phyloP scores from a whole-genome alignment of 2,888 invertebrate genomes.

The Elmis aenea region DNA sequence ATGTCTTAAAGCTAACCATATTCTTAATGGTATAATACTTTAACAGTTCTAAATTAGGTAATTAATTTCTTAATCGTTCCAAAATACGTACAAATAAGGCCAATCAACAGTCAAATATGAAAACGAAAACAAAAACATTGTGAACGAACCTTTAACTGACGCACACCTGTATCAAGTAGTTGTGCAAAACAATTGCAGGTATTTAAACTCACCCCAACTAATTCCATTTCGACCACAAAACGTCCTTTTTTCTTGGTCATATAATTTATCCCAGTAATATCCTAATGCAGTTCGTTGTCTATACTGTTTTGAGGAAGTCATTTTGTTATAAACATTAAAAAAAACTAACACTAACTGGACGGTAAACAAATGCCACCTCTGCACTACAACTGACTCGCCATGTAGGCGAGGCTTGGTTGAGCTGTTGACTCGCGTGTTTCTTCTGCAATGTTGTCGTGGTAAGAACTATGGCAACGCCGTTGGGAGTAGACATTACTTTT shows the following conservation, averaged over 20 bases:
- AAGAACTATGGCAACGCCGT: constrained; percentile 3
- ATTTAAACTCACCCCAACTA: constrained; percentile 61
- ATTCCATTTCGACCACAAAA: constrained; percentile 57
- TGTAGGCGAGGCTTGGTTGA: constrained; percentile 16
- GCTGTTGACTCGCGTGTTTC: constrained; percentile 4
- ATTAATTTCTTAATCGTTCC: too few species aligned
- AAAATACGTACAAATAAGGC: too few species aligned
- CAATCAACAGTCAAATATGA: too few species aligned
- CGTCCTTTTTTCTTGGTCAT: constrained; percentile 56
- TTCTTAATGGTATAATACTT: too few species aligned
- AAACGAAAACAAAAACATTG: neutral
- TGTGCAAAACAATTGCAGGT: neutral
- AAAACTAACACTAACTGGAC: constrained; percentile 7
- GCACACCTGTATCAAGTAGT: constrained; percentile 4
- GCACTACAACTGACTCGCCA: constrained; percentile 6
- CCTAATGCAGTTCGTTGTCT: constrained; percentile 3
- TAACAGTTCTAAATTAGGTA: too few species aligned
- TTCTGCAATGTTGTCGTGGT: constrained; percentile 7
- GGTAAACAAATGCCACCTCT: constrained; percentile 7
- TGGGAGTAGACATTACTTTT: too few species aligned
- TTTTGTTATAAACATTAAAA: constrained; percentile 8
- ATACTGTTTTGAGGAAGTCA: constrained; percentile 7
- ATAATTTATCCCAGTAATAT: constrained; percentile 32
- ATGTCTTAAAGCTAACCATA: too few species aligned
- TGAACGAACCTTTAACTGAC: constrained; percentile 7